Conservation (phyloP, 2,888 invertebrate genomes). For the Drepanosiphum platanoidis region DNA sequence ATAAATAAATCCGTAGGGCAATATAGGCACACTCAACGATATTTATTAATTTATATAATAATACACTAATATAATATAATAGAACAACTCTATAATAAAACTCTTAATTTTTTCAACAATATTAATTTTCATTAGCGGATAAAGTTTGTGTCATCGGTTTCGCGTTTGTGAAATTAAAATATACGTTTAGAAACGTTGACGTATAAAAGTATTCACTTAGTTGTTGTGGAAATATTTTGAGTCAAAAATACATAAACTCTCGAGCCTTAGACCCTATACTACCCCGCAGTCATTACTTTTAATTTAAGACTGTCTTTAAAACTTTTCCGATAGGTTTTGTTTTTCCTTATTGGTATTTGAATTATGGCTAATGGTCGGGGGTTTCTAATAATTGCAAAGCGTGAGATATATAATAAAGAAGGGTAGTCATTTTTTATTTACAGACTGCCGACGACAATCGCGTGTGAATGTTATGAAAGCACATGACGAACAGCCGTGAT, state of each 20-base stretch:
- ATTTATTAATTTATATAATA: not conserved
- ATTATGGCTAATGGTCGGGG: not conserved
- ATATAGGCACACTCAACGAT: no score
- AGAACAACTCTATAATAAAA: not conserved
- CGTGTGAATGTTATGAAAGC: not conserved
- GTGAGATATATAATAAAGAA: not conserved
- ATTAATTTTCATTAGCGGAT: not conserved
- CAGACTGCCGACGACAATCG: not conserved
- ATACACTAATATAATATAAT: not conserved
- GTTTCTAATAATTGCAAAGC: not conserved
- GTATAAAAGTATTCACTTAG: not conserved
- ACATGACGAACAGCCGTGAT: not conserved
- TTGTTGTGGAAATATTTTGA: not conserved
- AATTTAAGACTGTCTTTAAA: not conserved
- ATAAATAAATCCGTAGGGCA: no score
- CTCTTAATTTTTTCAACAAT: not conserved
- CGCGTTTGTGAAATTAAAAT: not conserved
- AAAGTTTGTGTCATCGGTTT: not conserved
- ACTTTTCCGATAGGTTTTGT: not conserved
- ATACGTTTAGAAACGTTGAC: not conserved
- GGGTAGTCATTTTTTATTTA: not conserved
- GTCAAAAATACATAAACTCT: not conserved
- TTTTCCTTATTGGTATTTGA: not conserved
- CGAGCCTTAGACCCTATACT: not conserved
- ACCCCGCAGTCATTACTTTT: not conserved